Percentiles rank a stretch among this genome's conserved stretches.
phyloP scores from a whole-genome alignment of 2,113 vertebrate genomes.

The Ellobius talpinus region DNA sequence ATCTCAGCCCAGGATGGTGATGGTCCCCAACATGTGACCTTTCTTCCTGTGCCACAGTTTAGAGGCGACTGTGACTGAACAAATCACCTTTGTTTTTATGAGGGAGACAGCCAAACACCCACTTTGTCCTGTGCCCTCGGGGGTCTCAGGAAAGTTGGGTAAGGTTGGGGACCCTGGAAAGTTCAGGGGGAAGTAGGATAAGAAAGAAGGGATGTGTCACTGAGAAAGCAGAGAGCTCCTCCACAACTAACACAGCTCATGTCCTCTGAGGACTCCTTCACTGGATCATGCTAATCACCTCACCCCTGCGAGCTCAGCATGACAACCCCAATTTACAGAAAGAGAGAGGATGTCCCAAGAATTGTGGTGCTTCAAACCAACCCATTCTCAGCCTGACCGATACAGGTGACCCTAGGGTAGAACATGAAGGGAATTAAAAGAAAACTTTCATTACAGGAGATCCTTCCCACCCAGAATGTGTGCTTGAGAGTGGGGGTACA shows the following conservation, averaged over 20 bases:
- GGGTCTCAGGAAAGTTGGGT: not conserved
- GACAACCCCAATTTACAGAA: not conserved
- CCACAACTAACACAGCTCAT: not conserved
- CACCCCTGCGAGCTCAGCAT: rapidly evolving
- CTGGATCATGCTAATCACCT: too few relatives aligned
- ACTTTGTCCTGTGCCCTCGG: not conserved
- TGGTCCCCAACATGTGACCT: too few relatives aligned
- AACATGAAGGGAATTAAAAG: not conserved
- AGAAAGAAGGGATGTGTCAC: not conserved
- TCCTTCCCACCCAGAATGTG: not conserved
- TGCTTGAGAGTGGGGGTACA: rapidly evolving
- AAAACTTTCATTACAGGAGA: not conserved
- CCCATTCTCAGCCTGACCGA: not conserved
- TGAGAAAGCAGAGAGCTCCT: not conserved
- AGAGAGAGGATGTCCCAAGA: not conserved
- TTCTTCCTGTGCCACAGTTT: not conserved
- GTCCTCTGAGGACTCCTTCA: not conserved
- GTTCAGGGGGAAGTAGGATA: too few relatives aligned
- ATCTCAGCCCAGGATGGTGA: too few relatives aligned
- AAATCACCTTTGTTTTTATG: not conserved
- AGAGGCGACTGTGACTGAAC: not conserved
- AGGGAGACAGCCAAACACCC: not conserved
- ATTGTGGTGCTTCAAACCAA: not conserved
- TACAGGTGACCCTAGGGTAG: not conserved
- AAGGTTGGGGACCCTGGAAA: rapidly evolving